Base-by-base conservation (phyloP, 2,888 invertebrate genomes). In the Microctonus brassicae region DNA sequence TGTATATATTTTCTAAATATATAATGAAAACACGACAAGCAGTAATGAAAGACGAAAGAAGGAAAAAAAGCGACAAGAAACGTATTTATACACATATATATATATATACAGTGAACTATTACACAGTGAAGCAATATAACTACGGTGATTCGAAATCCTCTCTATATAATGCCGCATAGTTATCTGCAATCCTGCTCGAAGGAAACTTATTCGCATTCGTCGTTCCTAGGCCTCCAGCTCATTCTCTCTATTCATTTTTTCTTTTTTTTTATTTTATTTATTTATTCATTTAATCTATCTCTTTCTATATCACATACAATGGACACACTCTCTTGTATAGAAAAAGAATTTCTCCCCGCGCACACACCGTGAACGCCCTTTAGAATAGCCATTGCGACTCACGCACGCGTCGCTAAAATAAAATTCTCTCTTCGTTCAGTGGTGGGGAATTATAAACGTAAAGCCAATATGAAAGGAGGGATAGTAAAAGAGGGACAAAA, bases 311-410 rank as follows among this genome's bases (percentile, higher is more conserved):
- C 42, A 11, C 39, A 53, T 57, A 60, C 61, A 69, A 69, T 69
- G 52, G 64, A 64, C 53, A 64, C 53, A 47, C 26, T 34, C n/a
- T 64, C 53, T 29, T 53, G 36, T 58, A 36, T 47, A 47, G 47
- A 17, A 47, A 47, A 61, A 63, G 61, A 65, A 26, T 33, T 5
- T 42, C 47, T 57, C 39, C 70, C 65, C 53, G 47, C 53, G 47
- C 69, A 70, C 61, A 72, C 68, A 70, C 72, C 75, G 76, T 75
- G 76, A 76, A 76, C 75, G 76, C 76, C 77, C 75, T 76, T 75
- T 72, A 74, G 68, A 47, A 73, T 71, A 67, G 70, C 70, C 65
- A 67, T 53, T 62, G 34, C 73, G 68, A 70, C 73, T 76, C 73
- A 74, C 77, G 75, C 75, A 74, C 76, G 75, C 78, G 78, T 76